These are phyloP conservation scores for Myotis vivesi DNA, from an alignment of 2,797 vertebrate species.

Conservation along the genomic window DNA sequence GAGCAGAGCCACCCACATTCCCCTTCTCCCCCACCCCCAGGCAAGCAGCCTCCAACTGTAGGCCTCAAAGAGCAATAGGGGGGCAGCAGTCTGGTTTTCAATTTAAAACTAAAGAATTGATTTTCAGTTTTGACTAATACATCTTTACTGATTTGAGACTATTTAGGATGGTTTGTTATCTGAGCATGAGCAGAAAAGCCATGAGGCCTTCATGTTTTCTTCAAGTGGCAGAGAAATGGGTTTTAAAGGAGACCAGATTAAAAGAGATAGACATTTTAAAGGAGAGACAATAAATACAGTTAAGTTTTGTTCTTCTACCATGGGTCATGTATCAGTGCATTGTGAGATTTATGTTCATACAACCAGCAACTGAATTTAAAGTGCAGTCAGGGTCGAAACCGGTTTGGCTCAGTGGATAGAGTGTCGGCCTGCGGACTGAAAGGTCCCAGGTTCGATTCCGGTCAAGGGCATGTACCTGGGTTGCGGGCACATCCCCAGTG, in stretches of 20 bases:
- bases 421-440: too few species aligned
- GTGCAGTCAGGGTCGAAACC: background rate
- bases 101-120: background rate
- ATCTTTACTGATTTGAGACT: background rate
- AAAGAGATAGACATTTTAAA: background rate
- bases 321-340: background rate
- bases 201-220: background rate
- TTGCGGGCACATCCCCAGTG: too few species aligned
- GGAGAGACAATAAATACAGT: background rate
- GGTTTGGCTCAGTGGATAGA: too few species aligned
- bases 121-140: background rate
- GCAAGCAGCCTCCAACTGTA: background rate
- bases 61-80: background rate
- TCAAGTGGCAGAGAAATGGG: background rate
- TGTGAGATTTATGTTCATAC: conserved; percentile 16
- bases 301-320: background rate
- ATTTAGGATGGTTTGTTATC: background rate
- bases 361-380: background rate
- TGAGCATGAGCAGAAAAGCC: background rate
- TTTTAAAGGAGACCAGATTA: background rate
- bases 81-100: background rate
- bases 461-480: too few species aligned
- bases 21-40: background rate
- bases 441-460: too few species aligned
- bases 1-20: background rate